These are phyloP conservation scores for Ciona savignyi DNA, from an alignment of 23 tunicate genomes.

Conservation along the genomic window DNA sequence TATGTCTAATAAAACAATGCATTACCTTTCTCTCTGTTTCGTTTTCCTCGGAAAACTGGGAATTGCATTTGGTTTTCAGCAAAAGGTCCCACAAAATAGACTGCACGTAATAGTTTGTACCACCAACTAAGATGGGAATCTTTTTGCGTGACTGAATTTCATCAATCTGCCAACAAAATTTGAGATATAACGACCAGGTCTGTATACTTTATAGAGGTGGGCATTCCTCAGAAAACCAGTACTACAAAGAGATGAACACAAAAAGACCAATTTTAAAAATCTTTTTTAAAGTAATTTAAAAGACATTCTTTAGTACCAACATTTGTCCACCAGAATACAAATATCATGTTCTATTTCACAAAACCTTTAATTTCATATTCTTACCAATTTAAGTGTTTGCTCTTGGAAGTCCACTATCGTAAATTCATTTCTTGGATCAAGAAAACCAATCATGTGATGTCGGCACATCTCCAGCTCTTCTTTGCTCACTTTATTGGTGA, in stretches of 20 bases:
- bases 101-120: conserved; percentile 86
- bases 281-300: no score
- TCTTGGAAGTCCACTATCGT: conserved; percentile 70
- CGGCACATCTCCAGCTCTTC: conserved; percentile 71
- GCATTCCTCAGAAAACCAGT: no score
- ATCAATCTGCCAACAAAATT: conserved; percentile 39
- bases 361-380: conserved; percentile 35
- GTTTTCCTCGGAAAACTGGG: background rate
- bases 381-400: conserved; percentile 46
- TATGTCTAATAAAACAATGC: no score
- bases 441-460: conserved; percentile 84
- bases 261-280: no score
- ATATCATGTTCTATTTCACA: background rate
- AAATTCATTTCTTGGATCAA: conserved; percentile 44
- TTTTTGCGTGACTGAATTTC: conserved; percentile 61
- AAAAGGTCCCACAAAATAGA: conserved; percentile 60
- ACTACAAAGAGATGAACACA: no score
- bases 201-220: no score
- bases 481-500: conserved; percentile 91
- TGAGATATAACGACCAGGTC: no score
- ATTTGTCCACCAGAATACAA: no score
- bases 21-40: background rate
- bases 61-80: conserved; percentile 10
- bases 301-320: no score
- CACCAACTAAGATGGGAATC: conserved; percentile 85